phyloP scores from a whole-genome alignment of 2,797 vertebrate species.

The Mormyrus hasselquistii region DNA sequence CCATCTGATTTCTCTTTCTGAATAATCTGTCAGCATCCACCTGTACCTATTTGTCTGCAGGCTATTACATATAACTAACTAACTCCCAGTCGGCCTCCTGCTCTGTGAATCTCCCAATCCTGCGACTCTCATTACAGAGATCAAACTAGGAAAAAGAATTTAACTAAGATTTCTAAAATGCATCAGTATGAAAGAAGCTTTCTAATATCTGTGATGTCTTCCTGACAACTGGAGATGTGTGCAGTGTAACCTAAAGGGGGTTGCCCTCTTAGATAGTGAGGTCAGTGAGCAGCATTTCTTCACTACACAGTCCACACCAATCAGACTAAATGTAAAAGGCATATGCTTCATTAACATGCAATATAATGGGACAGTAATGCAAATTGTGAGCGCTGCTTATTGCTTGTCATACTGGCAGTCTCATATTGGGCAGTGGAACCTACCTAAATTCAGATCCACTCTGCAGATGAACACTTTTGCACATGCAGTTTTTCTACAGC shows the following conservation, averaged over 20 bases:
- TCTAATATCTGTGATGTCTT: background rate
- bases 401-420: background rate
- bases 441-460: background rate
- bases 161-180: background rate
- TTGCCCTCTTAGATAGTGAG: background rate
- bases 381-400: background rate
- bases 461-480: background rate
- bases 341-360: background rate
- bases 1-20: background rate
- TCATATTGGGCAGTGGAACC: background rate
- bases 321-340: background rate
- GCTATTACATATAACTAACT: background rate
- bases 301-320: background rate
- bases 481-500: background rate
- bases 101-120: background rate
- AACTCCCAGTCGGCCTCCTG: background rate
- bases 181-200: background rate
- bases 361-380: background rate
- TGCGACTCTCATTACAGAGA: background rate
- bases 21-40: background rate
- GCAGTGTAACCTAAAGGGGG: background rate
- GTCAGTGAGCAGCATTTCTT: background rate
- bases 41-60: background rate
- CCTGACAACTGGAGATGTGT: background rate
- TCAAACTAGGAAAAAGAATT: background rate